Conservation (phyloP, 2,113 vertebrate genomes). For the Brienomyrus longianalis region DNA sequence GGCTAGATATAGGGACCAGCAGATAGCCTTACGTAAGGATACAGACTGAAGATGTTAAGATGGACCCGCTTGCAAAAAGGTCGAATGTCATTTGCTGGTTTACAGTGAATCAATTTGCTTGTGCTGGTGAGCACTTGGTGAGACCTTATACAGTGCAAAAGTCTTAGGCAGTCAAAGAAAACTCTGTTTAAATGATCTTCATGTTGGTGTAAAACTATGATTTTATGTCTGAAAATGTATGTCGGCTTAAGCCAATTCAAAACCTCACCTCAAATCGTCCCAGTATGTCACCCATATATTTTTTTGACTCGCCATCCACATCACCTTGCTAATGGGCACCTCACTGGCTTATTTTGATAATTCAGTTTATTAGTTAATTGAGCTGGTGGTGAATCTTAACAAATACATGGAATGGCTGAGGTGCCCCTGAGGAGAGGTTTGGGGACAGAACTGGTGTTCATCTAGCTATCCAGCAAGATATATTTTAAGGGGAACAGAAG, state of each 20-base stretch:
- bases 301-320: too few species aligned
- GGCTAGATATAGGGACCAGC: background rate
- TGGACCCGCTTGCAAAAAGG: background rate
- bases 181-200: background rate
- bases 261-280: background rate
- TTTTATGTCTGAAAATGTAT: background rate
- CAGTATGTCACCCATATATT: too few species aligned
- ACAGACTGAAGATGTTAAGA: background rate
- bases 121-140: background rate
- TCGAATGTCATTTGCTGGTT: background rate
- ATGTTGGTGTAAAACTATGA: background rate
- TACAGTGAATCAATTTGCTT: background rate
- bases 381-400: background rate
- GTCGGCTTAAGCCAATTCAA: background rate
- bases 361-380: background rate
- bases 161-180: background rate
- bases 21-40: background rate
- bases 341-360: too few species aligned
- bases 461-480: background rate
- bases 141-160: background rate
- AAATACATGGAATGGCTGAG: background rate
- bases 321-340: too few species aligned
- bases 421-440: background rate
- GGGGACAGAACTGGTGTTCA: background rate
- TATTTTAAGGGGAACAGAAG: background rate